Percentiles rank a stretch among this genome's conserved stretches.
Conservation (phyloP, 2,113 vertebrate species). For the Pollachius pollachius region DNA sequence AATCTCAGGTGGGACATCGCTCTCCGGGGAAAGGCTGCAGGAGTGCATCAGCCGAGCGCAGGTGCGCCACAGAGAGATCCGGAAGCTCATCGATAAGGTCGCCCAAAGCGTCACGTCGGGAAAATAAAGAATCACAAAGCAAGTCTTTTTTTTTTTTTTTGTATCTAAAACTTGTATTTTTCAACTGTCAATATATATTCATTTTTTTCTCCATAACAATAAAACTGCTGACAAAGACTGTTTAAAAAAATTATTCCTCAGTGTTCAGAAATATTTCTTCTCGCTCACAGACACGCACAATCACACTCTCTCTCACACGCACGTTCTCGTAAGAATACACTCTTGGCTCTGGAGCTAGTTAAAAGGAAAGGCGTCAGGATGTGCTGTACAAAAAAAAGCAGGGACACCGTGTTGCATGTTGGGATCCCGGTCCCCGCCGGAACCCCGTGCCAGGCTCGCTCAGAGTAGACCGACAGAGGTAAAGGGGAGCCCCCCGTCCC, state of each 20-base stretch:
- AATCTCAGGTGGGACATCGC: slow-evolving; percentile 82
- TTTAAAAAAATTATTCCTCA: slow-evolving; percentile 76
- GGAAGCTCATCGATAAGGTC: slow-evolving; percentile 85
- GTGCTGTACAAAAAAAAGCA: slow-evolving; percentile 67
- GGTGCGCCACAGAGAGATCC: slow-evolving; percentile 86
- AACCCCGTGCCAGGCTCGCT: slow-evolving; percentile 54
- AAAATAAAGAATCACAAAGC: slow-evolving; percentile 66
- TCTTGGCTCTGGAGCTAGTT: slow-evolving; percentile 64
- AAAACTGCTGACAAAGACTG: slow-evolving; percentile 81
- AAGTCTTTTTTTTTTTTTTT: slow-evolving; percentile 17
- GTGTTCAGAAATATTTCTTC: slow-evolving; percentile 68
- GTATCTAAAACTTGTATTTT: slow-evolving; percentile 83
- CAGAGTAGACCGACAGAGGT: slow-evolving; percentile 62
- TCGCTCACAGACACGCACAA: slow-evolving; percentile 1
- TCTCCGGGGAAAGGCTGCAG: slow-evolving; percentile 90
- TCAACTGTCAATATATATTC: slow-evolving; percentile 83
- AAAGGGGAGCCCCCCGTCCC: slow-evolving; percentile 59
- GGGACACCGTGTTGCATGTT: slow-evolving; percentile 66
- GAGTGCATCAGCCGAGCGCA: slow-evolving; percentile 86
- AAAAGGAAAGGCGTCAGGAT: slow-evolving; percentile 71
- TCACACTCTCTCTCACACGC: slow-evolving; percentile 46
- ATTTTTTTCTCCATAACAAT: slow-evolving; percentile 77
- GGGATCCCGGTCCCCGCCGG: slow-evolving; percentile 49
- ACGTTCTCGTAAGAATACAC: slow-evolving; percentile 66
- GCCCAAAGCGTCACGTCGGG: slow-evolving; percentile 75